Base-by-base conservation (phyloP, 2,888 invertebrate genomes). In the Philonicus albiceps region DNA sequence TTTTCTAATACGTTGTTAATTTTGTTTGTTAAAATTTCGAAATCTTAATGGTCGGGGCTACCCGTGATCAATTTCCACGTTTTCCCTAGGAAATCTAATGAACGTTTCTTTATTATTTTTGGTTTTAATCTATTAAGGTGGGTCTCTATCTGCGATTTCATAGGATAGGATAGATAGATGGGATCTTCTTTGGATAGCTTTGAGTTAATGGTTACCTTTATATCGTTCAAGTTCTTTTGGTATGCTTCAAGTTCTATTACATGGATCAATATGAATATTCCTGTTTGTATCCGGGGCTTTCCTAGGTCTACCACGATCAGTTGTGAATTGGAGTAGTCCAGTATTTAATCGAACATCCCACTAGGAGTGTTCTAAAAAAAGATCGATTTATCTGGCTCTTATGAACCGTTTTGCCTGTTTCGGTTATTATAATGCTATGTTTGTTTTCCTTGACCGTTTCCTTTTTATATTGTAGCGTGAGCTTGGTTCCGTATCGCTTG, bases 241-340 rank as follows among this genome's bases (percentile, higher is more conserved):
- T 74, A 16, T 31, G 74, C 49, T 16, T 85, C 74, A 37, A 88
- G 19, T 30, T 88, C 83, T 19, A 88, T 83, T 16, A 83, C 81
- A 64, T 88, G 88, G 1, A 88, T 88, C 19, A 86, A 16, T 81
- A 13, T 86, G 43, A 85, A 87, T 43, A 11, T 81, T 83, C 76
- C 86, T 40, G 64, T 78, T 40, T 87, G 78, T 13, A 87, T 22
- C 72, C 74, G 80, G 43, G 87, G 87, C 31, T 53, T 78, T 4
- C 86, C 87, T 3, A 43, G 53, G 16, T 87, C 53, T 74, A 88
- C 75, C 40, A 85, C 49, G n/a, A 86, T 72, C 49, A 87, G 30
- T 72, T 87, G 85, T 3, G 84, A 73, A 53, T 86, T 86, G 19
- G 83, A 86, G 53, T 86, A 86, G 34, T 86, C 86, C 7, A 86